Evolutionary conservation across 2,888 invertebrate genomes (phyloP), one percentile per base, ranked within the genome.

Genomic region (Habroteleia sp.): DNA sequence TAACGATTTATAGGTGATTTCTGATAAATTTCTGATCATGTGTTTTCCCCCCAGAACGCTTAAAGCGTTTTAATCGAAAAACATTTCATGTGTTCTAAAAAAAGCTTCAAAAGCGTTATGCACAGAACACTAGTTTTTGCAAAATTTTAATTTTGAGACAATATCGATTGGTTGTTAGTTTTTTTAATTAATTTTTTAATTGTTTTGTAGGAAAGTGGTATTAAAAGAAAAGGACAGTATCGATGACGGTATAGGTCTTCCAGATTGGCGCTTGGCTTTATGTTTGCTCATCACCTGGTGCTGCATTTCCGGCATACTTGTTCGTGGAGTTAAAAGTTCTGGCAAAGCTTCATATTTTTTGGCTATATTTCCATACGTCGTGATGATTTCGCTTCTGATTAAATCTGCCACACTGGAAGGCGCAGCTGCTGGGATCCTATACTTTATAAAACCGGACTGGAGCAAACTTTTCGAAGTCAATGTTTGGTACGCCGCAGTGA

Each of bases 341-440:
- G 92, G 92, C 29, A 92, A 92, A 82, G 92, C 91, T 0, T 92
- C 94, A 2, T 94, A 94, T 83, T 92, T 94, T 79, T 91, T 94
- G 2, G 94, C 94, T 0, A 87, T 93, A 8, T 93, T 93, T 81
- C 93, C 93, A 0, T 92, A 93, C 80, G 83, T 91, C 29, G 90
- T 94, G 42, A 90, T 93, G 86, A 78, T 91, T 16, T 89, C 91
- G 11, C 85, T 93, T 41, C 88, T 94, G 7, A 88, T 92, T 44
- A 89, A 92, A 52, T 91, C 93, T 0, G 89, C 91, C 0, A 92
- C 92, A 0, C 82, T 93, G 60, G 90, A 91, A 0, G 93, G 93
- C 0, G 91, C 93, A 0, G 71, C 86, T 0, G 86, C 91, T 23
- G 93, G 93, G 2, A 91, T 93, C 37, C 84, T 91, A n/a, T 93